These are phyloP conservation scores for Euphonia xanthogaster DNA, from an alignment of 2,797 vertebrate genomes.

Conservation along the genomic window DNA sequence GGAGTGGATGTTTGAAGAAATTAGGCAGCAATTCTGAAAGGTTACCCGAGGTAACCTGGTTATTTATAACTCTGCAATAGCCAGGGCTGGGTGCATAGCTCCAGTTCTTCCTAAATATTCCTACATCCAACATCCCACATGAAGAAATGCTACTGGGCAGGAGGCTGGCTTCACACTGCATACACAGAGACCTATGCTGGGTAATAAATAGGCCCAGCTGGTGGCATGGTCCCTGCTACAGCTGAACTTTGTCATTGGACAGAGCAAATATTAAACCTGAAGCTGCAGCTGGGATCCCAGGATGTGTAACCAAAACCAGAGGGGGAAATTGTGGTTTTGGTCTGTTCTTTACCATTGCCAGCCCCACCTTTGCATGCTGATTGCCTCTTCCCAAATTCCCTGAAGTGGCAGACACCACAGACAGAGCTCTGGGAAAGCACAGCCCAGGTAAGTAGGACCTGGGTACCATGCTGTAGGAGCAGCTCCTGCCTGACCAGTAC, in stretches of 20 bases:
- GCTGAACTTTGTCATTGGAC: neutral
- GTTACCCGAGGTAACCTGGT: neutral
- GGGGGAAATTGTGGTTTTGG: neutral
- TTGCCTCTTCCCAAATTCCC: neutral
- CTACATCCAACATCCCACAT: neutral
- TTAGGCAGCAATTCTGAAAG: neutral
- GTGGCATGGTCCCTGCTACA: neutral
- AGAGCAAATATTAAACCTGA: neutral
- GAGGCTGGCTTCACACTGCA: neutral
- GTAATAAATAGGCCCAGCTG: neutral
- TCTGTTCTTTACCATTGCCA: neutral
- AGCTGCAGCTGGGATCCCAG: neutral
- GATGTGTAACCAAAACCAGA: neutral
- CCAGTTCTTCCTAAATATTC: neutral
- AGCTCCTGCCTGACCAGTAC: accelerated
- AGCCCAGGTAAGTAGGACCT: accelerated
- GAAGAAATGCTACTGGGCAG: neutral
- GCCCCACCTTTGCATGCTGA: accelerated
- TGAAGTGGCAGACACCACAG: neutral
- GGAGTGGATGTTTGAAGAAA: neutral
- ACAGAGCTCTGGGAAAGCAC: neutral
- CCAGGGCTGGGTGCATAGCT: neutral
- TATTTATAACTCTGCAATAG: neutral
- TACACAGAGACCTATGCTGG: neutral
- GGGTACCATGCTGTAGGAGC: neutral